Base-by-base conservation (phyloP, 2,113 vertebrate species). In the Spea bombifrons region DNA sequence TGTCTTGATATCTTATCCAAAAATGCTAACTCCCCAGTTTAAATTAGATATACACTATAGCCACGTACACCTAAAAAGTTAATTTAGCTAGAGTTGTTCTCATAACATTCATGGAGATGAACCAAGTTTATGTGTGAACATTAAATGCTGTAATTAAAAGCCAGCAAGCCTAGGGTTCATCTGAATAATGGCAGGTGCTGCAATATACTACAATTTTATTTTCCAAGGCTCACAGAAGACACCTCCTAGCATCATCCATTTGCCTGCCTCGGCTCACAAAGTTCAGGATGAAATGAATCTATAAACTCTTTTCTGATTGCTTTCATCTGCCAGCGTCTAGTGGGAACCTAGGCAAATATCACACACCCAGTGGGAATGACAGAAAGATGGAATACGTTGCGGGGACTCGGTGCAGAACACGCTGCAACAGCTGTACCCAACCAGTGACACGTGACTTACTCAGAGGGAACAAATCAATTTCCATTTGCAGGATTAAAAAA, bases 401-500 rank as follows among this genome's bases (percentile, higher is more conserved):
- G 68, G 78, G 73, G 78, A 74, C 68, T 74, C 71, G 73, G 70
- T 68, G 64, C 64, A 73, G 52, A 68, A 45, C 70, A 59, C 50
- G 43, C 63, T 67, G 77, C 71, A 74, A 53, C 10, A 7, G 50
- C 13, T 8, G 55, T 80, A 12, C 52, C 63, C 44, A 57, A 66
- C 76, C 49, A 61, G 13, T 13, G 15, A 5, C 71, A 80, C 68
- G 78, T 80, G 78, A 73, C 45, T 43, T 59, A 44, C 71, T 80
- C n/a, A 4, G 44, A 45, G 52, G 71, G 78, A 80, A 74, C 71
- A 80, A 80, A 80, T 80, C 78, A 80, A 80, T 80, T 80, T 80
- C 78, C 78, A 80, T 80, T 80, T 80, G 71, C 71, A 61, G 74
- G 78, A 80, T 80, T 80, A 80, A 80, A 80, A 30, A 74, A 74